Conservation (phyloP, 2,113 vertebrate genomes). For the Hoplias malabaricus region DNA sequence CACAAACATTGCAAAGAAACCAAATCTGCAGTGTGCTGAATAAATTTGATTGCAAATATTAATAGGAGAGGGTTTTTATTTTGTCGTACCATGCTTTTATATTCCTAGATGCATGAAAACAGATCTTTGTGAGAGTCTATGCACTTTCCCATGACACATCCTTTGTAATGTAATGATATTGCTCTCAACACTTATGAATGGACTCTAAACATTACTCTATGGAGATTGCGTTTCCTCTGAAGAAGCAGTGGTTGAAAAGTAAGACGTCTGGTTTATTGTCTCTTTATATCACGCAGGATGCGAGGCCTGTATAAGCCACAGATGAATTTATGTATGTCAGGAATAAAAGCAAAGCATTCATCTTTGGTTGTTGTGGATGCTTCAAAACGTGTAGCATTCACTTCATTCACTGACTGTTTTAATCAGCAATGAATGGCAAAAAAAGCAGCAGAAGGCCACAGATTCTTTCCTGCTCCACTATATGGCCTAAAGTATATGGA, state of each 20-base stretch:
- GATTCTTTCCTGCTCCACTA: too few relatives aligned
- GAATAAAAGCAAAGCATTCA: background rate
- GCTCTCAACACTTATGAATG: background rate
- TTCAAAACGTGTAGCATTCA: too few relatives aligned
- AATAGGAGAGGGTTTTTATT: too few relatives aligned
- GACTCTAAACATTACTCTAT: background rate
- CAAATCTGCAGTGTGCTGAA: too few relatives aligned
- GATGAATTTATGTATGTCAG: background rate
- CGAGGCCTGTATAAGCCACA: background rate
- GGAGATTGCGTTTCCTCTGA: background rate
- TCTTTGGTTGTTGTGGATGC: too few relatives aligned
- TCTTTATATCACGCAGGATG: background rate
- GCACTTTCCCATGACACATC: background rate
- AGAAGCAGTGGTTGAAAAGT: slow-evolving; percentile 1
- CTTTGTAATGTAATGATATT: slow-evolving; percentile 8
- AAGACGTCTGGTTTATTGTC: background rate
- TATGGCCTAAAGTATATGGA: too few relatives aligned
- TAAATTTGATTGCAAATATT: too few relatives aligned
- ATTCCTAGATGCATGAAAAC: background rate
- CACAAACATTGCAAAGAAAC: background rate
- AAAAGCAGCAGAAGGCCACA: too few relatives aligned
- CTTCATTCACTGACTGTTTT: too few relatives aligned
- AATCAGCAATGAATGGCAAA: too few relatives aligned
- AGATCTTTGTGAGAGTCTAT: background rate
- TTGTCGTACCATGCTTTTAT: background rate